A percentile compares a stretch with the other conserved stretches of the same genome.
Conservation (phyloP, 2,888 invertebrate genomes). For the Disparrhopalites patrizii region DNA sequence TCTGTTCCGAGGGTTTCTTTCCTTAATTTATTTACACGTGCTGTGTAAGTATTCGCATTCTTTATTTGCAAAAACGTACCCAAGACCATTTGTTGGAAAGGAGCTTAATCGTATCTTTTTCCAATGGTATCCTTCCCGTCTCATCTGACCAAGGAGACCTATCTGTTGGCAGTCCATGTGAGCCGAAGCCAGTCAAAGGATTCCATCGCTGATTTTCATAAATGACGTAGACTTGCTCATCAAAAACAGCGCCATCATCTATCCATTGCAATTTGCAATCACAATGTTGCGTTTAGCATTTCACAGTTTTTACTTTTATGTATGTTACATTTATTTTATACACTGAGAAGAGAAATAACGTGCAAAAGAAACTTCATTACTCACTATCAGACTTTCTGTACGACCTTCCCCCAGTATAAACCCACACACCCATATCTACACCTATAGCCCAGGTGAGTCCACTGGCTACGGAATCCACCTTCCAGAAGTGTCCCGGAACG, state of each 20-base stretch:
- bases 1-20: background rate
- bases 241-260: conserved; percentile 56
- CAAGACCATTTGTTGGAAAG: conserved; percentile 85
- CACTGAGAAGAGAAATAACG: no score
- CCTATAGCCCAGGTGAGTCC: conserved; percentile 91
- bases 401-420: conserved; percentile 69
- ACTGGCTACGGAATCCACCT: conserved; percentile 68
- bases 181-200: conserved; percentile 81
- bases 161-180: conserved; percentile 79
- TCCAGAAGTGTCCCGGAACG: conserved; percentile 77
- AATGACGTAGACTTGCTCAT: conserved; percentile 79
- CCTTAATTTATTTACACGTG: background rate
- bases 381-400: conserved; percentile 31
- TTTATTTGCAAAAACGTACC: conserved; percentile 55
- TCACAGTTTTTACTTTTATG: no score
- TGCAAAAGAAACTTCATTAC: background rate
- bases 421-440: conserved; percentile 83
- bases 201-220: conserved; percentile 91
- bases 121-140: conserved; percentile 75
- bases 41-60: background rate
- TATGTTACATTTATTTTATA: no score
- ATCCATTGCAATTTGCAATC: no score
- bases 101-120: conserved; percentile 78
- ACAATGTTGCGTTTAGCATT: no score
- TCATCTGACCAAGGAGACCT: conserved; percentile 84